phyloP scores from a whole-genome alignment of 2,888 invertebrate genomes.

The Drosophila mercatorum region DNA sequence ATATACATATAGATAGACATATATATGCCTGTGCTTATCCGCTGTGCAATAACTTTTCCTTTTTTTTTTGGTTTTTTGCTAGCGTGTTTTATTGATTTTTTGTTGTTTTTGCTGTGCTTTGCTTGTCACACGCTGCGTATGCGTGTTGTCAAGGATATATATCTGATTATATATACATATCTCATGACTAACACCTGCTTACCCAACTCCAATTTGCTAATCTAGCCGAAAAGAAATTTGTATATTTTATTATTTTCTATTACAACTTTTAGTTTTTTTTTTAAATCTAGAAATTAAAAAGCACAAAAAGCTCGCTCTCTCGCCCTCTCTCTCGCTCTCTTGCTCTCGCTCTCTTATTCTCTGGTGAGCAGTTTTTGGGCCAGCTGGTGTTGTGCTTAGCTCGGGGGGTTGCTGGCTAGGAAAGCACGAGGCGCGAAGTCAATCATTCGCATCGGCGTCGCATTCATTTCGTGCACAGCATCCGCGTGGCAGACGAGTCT shows the following conservation, averaged over 20 bases:
- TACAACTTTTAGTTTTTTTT: conserved; percentile 30
- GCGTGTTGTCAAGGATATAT: conserved; percentile 39
- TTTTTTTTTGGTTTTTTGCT: conserved; percentile 12
- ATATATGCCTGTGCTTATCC: background rate
- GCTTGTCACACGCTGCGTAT: conserved; percentile 54
- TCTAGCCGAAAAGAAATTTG: conserved; percentile 33
- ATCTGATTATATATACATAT: background rate
- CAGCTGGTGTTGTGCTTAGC: conserved; percentile 27
- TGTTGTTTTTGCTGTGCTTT: conserved; percentile 20
- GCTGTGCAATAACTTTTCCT: conserved; percentile 42
- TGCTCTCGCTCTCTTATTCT: background rate
- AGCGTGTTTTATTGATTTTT: conserved; percentile 52
- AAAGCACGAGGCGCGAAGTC: conserved; percentile 31
- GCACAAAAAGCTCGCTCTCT: conserved; percentile 45
- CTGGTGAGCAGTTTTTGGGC: conserved; percentile 2
- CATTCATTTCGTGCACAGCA: conserved; percentile 62
- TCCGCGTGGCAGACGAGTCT: conserved; percentile 48
- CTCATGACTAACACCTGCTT: background rate
- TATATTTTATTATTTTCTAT: conserved; percentile 61
- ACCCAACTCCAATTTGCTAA: conserved; percentile 12
- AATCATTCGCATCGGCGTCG: conserved; percentile 5
- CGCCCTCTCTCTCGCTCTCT: conserved; percentile 3
- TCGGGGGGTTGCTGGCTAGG: conserved; percentile 11
- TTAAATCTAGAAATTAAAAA: conserved; percentile 41
- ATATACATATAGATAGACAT: background rate